Evolutionary conservation across 2,113 vertebrate species (phyloP).

Genomic region (Montifringilla adamsi): DNA sequence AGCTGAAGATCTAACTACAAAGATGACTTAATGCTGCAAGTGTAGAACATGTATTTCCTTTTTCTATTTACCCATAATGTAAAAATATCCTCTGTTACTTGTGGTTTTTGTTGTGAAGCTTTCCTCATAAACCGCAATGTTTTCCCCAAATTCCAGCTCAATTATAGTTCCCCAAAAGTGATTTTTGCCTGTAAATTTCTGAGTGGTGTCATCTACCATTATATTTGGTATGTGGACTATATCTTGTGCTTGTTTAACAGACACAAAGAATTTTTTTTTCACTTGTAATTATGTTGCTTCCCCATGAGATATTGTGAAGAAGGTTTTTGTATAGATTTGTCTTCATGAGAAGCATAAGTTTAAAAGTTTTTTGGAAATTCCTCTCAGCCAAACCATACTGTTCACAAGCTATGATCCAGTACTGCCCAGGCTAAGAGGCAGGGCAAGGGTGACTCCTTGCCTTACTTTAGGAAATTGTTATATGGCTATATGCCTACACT

Average conservation of each 20-base stretch:
- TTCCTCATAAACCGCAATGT: background rate
- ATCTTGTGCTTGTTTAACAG: background rate
- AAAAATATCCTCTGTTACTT: background rate
- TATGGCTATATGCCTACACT: background rate
- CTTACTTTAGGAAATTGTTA: background rate
- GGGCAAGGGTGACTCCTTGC: background rate
- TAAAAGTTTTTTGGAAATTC: background rate
- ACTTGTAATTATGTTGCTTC: background rate
- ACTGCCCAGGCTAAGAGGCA: background rate
- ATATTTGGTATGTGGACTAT: background rate
- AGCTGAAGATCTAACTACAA: background rate
- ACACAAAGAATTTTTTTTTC: background rate
- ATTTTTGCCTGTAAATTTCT: background rate
- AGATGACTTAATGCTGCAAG: background rate
- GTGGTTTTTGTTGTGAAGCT: background rate
- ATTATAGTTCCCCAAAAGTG: background rate
- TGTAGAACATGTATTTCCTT: background rate
- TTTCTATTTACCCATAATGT: background rate
- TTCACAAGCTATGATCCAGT: background rate
- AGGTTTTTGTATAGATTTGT: background rate
- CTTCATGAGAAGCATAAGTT: background rate
- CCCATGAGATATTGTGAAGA: background rate
- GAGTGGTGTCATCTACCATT: background rate
- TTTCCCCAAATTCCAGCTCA: background rate
- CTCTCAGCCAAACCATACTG: background rate